These are phyloP conservation scores for Rutilus rutilus DNA, from an alignment of 2,113 vertebrate species.

Conservation along the genomic window DNA sequence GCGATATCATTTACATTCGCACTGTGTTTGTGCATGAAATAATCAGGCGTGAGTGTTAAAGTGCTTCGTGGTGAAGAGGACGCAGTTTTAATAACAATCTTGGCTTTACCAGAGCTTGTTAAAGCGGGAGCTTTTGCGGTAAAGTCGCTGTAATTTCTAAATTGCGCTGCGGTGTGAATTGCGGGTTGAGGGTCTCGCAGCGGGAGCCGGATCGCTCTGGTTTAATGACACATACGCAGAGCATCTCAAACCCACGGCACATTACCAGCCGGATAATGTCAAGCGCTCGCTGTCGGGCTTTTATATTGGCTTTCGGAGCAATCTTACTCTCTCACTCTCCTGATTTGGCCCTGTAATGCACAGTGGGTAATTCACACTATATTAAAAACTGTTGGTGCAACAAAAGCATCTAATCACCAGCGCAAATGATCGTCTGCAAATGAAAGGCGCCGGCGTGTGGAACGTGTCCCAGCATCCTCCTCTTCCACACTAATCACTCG, in stretches of 20 bases:
- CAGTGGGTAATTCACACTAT: slow-evolving; percentile 96
- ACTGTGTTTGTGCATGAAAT: slow-evolving; percentile 26
- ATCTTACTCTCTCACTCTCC: slow-evolving; percentile 85
- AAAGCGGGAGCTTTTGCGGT: slow-evolving; percentile 52
- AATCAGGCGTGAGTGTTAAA: slow-evolving; percentile 5
- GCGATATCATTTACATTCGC: slow-evolving; percentile 23
- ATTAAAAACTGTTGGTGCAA: slow-evolving; percentile 95
- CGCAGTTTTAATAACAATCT: slow-evolving; percentile 34
- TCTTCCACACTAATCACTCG: background rate
- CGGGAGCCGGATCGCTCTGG: slow-evolving; percentile 72
- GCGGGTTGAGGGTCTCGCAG: slow-evolving; percentile 76
- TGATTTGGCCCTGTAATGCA: slow-evolving; percentile 88
- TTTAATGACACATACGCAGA: slow-evolving; percentile 82
- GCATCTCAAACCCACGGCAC: slow-evolving; percentile 83
- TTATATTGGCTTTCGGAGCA: background rate
- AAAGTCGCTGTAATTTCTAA: slow-evolving; percentile 77
- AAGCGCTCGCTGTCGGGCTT: slow-evolving; percentile 73
- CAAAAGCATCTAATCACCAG: slow-evolving; percentile 90
- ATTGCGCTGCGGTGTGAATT: slow-evolving; percentile 73
- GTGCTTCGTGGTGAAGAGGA: slow-evolving; percentile 6
- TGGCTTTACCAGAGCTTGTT: slow-evolving; percentile 37
- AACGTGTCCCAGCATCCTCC: slow-evolving; percentile 13
- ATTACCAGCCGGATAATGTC: slow-evolving; percentile 91
- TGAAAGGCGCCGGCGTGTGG: slow-evolving; percentile 11
- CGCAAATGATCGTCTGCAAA: slow-evolving; percentile 96